phyloP scores from a whole-genome alignment of 2,888 invertebrate species.

The Erebia aethiops region DNA sequence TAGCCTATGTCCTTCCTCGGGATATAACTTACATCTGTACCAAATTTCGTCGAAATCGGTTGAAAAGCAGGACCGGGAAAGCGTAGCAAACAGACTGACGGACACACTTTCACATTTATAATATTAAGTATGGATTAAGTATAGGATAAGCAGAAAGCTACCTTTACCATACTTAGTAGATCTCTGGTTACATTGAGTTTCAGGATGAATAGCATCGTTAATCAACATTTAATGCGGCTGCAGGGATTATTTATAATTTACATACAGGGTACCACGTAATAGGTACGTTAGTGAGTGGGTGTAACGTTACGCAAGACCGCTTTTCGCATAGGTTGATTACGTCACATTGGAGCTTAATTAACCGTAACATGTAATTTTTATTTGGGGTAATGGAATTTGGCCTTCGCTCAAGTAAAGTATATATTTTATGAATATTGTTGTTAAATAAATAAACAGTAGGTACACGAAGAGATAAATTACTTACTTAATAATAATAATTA shows the following conservation, averaged over 20 bases:
- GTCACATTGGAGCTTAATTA: conserved; percentile 56
- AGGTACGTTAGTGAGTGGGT: conserved; percentile 43
- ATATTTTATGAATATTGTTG: neutral
- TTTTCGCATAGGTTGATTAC: conserved; percentile 48
- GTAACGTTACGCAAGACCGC: conserved; percentile 53
- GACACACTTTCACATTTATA: too few species aligned
- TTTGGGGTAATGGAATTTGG: conserved; percentile 26
- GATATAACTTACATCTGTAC: too few species aligned
- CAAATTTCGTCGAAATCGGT: too few species aligned
- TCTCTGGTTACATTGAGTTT: neutral
- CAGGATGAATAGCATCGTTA: conserved; percentile 23
- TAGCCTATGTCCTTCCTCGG: too few species aligned
- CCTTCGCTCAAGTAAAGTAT: neutral
- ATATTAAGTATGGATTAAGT: too few species aligned
- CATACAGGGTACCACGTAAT: conserved; percentile 26
- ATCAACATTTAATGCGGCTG: conserved; percentile 20
- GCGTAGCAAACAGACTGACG: too few species aligned
- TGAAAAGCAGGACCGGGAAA: too few species aligned
- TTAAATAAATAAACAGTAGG: too few species aligned
- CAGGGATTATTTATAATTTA: conserved; percentile 30
- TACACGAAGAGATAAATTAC: too few species aligned
- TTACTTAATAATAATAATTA: too few species aligned
- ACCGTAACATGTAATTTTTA: conserved; percentile 53
- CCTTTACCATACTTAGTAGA: neutral
- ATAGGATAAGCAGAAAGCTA: neutral